phyloP scores from a whole-genome alignment of 2,797 vertebrate genomes.

The Protonibea diacanthus region DNA sequence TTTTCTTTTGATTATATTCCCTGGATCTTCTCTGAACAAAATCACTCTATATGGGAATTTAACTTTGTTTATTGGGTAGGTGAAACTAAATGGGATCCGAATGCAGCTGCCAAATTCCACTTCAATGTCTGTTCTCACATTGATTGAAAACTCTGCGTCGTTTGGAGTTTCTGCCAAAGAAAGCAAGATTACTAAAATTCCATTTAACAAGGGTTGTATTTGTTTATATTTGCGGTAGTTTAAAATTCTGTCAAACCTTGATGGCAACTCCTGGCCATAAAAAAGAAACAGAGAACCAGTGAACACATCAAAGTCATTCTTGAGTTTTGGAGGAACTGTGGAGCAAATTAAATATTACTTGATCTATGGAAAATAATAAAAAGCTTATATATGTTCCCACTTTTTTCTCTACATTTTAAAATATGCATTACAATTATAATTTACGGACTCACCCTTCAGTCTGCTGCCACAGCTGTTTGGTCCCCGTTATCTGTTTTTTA shows the following conservation, averaged over 20 bases:
- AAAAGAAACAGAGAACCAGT: slow-evolving; percentile 32
- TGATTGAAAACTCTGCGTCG: slow-evolving; percentile 32
- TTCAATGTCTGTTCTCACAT: slow-evolving; percentile 1
- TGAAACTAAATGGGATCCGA: background rate
- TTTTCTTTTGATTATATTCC: background rate
- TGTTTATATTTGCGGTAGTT: background rate
- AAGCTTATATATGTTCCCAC: no score
- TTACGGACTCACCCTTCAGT: no score
- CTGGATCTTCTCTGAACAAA: slow-evolving; percentile 35
- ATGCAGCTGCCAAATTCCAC: background rate
- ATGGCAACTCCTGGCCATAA: slow-evolving; percentile 6
- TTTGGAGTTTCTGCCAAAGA: slow-evolving; percentile 29
- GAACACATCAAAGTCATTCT: slow-evolving; percentile 29
- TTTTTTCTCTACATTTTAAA: no score
- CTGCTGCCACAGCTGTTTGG: no score
- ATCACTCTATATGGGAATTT: background rate
- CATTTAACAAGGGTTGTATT: background rate
- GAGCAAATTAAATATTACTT: background rate
- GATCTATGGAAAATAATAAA: background rate
- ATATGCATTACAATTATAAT: no score
- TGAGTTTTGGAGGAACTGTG: slow-evolving; percentile 2
- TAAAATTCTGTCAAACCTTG: slow-evolving; percentile 15
- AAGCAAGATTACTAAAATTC: background rate
- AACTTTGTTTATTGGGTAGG: slow-evolving; percentile 4
- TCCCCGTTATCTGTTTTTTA: background rate